phyloP scores from a whole-genome alignment of 2,888 invertebrate species.

The Margaritifera margaritifera region DNA sequence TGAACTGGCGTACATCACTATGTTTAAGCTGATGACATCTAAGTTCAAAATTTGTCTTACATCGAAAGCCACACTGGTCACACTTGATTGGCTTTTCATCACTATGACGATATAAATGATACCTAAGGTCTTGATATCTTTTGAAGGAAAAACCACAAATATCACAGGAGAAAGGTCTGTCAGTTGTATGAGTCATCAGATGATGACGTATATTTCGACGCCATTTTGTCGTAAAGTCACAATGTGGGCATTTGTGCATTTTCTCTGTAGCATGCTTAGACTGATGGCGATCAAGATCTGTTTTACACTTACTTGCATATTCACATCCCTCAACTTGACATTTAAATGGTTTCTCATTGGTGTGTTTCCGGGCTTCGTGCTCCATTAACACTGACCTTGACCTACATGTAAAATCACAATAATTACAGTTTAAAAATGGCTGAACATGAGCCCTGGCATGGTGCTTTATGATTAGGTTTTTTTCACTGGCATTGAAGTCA shows the following conservation, averaged over 20 bases:
- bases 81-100: slow-evolving; percentile 53
- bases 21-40: slow-evolving; percentile 53
- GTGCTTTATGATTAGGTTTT: slow-evolving; percentile 21
- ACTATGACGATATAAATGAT: slow-evolving; percentile 51
- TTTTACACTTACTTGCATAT: slow-evolving; percentile 36
- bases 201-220: slow-evolving; percentile 42
- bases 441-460: slow-evolving; percentile 11
- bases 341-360: slow-evolving; percentile 46
- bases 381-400: slow-evolving; percentile 29
- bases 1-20: slow-evolving; percentile 41
- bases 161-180: slow-evolving; percentile 40
- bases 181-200: slow-evolving; percentile 38
- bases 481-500: slow-evolving; percentile 26
- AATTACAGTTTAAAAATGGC: slow-evolving; percentile 34
- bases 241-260: slow-evolving; percentile 43
- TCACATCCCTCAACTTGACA: slow-evolving; percentile 45
- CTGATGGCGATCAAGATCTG: slow-evolving; percentile 41
- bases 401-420: slow-evolving; percentile 43
- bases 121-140: slow-evolving; percentile 39
- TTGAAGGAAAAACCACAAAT: slow-evolving; percentile 50
- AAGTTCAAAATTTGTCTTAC: slow-evolving; percentile 57
- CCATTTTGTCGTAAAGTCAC: slow-evolving; percentile 55
- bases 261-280: slow-evolving; percentile 45
- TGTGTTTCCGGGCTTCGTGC: slow-evolving; percentile 50
- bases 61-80: slow-evolving; percentile 49